Base-by-base conservation (phyloP, 2,797 vertebrate species). In the Anolis apletophallus region DNA sequence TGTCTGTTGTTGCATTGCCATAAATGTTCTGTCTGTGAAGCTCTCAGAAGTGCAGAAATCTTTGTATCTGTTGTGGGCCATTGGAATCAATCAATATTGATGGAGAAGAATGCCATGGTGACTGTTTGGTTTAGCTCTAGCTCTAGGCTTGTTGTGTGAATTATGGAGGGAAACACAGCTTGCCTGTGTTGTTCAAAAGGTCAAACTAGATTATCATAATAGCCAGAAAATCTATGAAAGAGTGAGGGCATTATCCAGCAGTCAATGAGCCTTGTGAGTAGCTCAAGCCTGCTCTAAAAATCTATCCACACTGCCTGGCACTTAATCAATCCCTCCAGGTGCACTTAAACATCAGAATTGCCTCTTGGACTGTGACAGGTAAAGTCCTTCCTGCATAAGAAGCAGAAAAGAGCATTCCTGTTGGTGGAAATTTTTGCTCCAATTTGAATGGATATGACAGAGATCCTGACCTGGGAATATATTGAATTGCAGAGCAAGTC, bases 181-280 rank as follows among this genome's bases (percentile, higher is more conserved):
- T 80, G 86, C 55, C 57, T 80, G 68, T 17, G 68, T 80, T 73
- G 46, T 80, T 84, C 86, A 36, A 84, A 87, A 87, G 86, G 86
- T 87, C 86, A 87, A 84, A 79, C 81, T 80, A 87, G 86, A 87
- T 87, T 87, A 87, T 84, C 81, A 87, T 87, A 87, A 87, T 87
- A 87, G 86, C 86, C 59, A 74, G 81, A 74, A 80, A 87, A 87
- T 87, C 86, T 78, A 83, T 85, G 80, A 80, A 87, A 88, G 83
- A 88, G 73, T 82, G 78, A 78, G 87, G 87, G 74, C 76, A 83
- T 89, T 89, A 89, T 83, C 76, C 85, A 69, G 76, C 81, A 55
- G 81, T 69, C 68, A 89, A 83, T 89, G 81, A 86, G 52, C 71
- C 76, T 80, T 86, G 75, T 89, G 69, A 83, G 88, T 88, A 68